Evolutionary conservation across 2,888 invertebrate genomes (phyloP).

Genomic region (Dryomyza anilis): DNA sequence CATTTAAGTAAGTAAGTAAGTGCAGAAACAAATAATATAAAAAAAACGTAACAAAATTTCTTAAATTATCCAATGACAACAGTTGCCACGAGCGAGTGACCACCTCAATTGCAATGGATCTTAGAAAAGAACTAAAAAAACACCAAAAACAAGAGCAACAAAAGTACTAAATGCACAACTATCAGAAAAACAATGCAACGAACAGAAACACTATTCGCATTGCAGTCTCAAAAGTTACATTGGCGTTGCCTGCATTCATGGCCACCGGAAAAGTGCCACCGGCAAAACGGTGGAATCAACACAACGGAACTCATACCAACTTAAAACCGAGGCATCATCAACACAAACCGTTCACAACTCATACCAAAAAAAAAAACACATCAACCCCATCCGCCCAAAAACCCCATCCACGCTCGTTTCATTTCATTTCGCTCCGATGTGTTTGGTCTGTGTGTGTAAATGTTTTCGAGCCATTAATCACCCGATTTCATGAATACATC

Average conservation of each 20-base stretch:
- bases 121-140: neutral
- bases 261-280: conserved; percentile 1
- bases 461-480: conserved; percentile 61
- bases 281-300: neutral
- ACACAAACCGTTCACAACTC: too few species aligned
- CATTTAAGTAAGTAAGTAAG: too few species aligned
- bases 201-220: neutral
- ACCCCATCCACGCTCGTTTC: neutral
- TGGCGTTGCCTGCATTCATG: conserved; percentile 6
- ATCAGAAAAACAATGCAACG: too few species aligned
- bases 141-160: conserved; percentile 7
- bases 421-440: conserved; percentile 12
- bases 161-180: too few species aligned
- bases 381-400: neutral
- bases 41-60: conserved; percentile 19
- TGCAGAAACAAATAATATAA: neutral
- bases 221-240: neutral
- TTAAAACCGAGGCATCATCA: too few species aligned
- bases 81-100: neutral
- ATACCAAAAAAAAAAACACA: too few species aligned
- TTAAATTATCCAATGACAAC: conserved; percentile 19
- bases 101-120: neutral
- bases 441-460: conserved; percentile 14
- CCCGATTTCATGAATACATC: conserved; percentile 61
- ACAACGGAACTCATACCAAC: neutral